Evolutionary conservation across 2,888 invertebrate species (phyloP).

Genomic region (Nipponacmea schrenckii): DNA sequence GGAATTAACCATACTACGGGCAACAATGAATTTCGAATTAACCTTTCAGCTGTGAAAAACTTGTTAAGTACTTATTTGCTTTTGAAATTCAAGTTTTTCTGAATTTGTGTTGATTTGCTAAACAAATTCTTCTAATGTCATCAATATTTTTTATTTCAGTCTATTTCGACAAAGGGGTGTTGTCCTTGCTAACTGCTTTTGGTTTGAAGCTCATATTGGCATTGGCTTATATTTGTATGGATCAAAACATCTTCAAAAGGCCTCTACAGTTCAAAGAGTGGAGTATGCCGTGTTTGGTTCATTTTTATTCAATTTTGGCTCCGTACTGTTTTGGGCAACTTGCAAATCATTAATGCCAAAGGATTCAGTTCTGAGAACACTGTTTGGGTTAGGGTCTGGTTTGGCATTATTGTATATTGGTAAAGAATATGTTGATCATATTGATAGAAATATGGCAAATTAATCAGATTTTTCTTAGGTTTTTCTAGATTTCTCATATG

Average conservation of each 20-base stretch:
- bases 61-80: no score
- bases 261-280: conserved; percentile 78
- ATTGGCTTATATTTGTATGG: conserved; percentile 85
- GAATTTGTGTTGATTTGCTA: no score
- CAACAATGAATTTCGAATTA: no score
- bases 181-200: conserved; percentile 75
- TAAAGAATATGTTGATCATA: conserved; percentile 42
- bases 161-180: conserved; percentile 61
- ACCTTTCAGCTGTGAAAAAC: no score
- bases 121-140: no score
- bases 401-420: conserved; percentile 44
- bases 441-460: conserved; percentile 23
- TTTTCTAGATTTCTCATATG: background rate
- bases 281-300: conserved; percentile 68
- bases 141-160: conserved; percentile 60
- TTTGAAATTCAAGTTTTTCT: no score
- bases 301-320: conserved; percentile 86
- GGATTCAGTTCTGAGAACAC: conserved; percentile 76
- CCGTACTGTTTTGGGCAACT: conserved; percentile 89
- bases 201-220: conserved; percentile 84
- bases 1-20: no score
- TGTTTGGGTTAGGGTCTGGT: conserved; percentile 74
- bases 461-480: background rate
- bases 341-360: conserved; percentile 82
- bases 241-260: conserved; percentile 78